These are phyloP conservation scores for Characodon lateralis DNA, from an alignment of 2,797 vertebrate genomes.

Conservation along the genomic window DNA sequence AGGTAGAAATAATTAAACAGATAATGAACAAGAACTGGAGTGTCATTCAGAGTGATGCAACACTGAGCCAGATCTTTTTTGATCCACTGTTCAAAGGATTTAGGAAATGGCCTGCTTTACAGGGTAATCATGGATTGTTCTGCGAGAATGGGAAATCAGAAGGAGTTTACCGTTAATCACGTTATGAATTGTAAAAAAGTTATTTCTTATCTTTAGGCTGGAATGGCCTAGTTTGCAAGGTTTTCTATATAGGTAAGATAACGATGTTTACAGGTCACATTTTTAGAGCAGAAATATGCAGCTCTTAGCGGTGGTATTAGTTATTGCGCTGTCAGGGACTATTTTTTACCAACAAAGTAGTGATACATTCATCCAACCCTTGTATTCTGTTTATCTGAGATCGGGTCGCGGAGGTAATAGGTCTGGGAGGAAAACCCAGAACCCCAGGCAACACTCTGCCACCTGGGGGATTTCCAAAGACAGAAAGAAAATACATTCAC, in stretches of 20 bases:
- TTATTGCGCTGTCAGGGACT: not conserved
- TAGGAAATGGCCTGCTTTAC: not conserved
- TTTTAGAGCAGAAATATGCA: not conserved
- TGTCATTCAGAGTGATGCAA: slow-evolving; percentile 5
- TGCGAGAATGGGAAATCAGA: slow-evolving; percentile 4
- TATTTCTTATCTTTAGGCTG: not conserved
- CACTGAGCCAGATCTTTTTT: not conserved
- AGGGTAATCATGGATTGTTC: not conserved
- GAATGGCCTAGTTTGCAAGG: not conserved
- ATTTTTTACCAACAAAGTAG: not conserved
- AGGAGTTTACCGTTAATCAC: not conserved
- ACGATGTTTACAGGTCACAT: not conserved
- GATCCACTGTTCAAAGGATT: not conserved
- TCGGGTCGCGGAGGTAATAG: not conserved
- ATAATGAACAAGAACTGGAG: slow-evolving; percentile 1
- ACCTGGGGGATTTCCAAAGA: not conserved
- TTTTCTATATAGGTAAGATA: not conserved
- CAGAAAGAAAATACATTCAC: not conserved
- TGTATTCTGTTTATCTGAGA: not conserved
- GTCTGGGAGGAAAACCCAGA: not conserved
- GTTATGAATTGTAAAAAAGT: not conserved
- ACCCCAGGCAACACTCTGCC: not conserved
- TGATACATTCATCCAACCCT: not conserved
- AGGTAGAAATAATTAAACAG: not conserved
- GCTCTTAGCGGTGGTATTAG: not conserved